phyloP scores from a whole-genome alignment of 2,888 invertebrate species.

The Micropterix aruncella region DNA sequence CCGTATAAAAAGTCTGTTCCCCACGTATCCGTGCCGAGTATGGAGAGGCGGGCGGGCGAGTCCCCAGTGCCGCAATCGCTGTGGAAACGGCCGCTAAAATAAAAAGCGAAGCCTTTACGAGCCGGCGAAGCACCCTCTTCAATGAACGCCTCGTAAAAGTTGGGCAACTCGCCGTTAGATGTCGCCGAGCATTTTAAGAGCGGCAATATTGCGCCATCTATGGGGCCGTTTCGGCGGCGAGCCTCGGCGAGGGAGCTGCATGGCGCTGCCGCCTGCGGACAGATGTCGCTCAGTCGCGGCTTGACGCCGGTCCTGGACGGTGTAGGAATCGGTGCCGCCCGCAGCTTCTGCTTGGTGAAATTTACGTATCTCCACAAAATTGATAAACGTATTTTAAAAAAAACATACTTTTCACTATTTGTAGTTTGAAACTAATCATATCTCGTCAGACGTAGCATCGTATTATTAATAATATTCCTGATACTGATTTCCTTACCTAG shows the following conservation, averaged over 20 bases:
- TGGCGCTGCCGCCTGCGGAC: constrained; percentile 2
- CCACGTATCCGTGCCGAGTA: no score
- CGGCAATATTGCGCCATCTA: constrained; percentile 41
- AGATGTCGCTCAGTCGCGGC: background rate
- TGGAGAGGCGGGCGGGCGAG: no score
- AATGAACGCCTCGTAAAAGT: constrained; percentile 41
- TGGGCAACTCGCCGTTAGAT: constrained; percentile 38
- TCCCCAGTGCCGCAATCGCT: background rate
- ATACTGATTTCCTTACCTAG: no score
- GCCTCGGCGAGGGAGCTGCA: constrained; percentile 3
- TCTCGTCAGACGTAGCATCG: no score
- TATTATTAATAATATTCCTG: no score
- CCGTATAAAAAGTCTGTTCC: no score
- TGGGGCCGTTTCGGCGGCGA: constrained; percentile 33
- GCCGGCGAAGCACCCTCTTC: constrained; percentile 41
- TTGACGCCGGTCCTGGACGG: constrained; percentile 13
- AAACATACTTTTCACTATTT: background rate
- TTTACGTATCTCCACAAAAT: constrained; percentile 2
- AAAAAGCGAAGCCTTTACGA: constrained; percentile 31
- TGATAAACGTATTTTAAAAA: background rate
- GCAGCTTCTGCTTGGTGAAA: constrained; percentile 11
- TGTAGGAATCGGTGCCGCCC: constrained; percentile 5
- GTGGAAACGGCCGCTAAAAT: background rate
- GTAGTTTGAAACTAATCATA: no score
- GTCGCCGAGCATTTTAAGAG: constrained; percentile 37